Percentiles rank a stretch among this genome's conserved stretches.
Evolutionary conservation across 1,140 invertebrate genomes (phyloP).

Genomic region (Platorchestia sp.): DNA sequence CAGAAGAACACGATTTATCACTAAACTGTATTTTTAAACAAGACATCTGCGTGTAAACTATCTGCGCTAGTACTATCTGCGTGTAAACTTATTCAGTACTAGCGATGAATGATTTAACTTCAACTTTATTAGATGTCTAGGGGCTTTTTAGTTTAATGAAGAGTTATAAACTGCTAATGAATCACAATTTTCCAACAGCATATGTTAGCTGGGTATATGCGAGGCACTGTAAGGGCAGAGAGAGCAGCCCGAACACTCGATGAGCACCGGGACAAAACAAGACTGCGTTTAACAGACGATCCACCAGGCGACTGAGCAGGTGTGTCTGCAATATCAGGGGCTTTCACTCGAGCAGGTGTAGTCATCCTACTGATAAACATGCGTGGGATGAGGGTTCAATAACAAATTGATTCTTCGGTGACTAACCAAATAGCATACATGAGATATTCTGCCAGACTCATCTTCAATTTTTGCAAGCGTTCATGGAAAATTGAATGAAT

Average conservation of each 20-base stretch:
- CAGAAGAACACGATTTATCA: background rate
- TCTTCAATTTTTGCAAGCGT: background rate
- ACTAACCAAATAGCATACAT: background rate
- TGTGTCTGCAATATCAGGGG: background rate
- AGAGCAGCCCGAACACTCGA: background rate
- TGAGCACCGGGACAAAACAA: background rate
- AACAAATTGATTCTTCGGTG: background rate
- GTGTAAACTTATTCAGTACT: background rate
- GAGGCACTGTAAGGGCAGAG: background rate
- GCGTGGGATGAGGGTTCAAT: background rate
- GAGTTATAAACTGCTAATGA: background rate
- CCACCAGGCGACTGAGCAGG: background rate
- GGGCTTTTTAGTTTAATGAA: background rate
- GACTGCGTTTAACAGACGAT: background rate
- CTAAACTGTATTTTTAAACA: background rate
- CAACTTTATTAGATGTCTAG: background rate
- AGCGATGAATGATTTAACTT: background rate
- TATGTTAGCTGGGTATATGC: no score
- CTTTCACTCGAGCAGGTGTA: constrained; percentile 6
- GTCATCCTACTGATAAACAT: background rate
- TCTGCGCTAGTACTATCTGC: background rate
- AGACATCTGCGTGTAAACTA: no score
- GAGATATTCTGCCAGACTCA: background rate
- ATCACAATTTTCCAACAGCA: background rate
- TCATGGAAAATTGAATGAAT: background rate